A percentile compares a stretch with the other conserved stretches of the same genome.
Conservation (phyloP, 2,113 vertebrate genomes). For the Trematomus loennbergii region DNA sequence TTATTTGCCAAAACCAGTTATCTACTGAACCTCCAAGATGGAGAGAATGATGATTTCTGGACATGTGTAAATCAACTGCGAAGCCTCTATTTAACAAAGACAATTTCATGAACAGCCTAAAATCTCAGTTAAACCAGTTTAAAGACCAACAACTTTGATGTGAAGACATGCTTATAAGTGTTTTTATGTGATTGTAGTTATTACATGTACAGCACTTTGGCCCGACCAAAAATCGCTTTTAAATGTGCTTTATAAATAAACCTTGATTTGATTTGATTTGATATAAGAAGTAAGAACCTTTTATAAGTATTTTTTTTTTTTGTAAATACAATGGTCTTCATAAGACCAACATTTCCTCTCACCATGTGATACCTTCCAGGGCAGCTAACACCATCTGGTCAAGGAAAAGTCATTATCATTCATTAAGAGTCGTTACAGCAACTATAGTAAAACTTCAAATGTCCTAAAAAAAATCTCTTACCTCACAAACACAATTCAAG, state of each 20-base stretch:
- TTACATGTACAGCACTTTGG: too few relatives aligned
- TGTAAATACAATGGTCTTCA: slow-evolving; percentile 35
- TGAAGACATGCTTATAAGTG: slow-evolving; percentile 9
- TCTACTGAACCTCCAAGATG: background rate
- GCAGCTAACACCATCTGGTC: slow-evolving; percentile 42
- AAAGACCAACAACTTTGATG: slow-evolving; percentile 43
- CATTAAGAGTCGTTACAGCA: background rate
- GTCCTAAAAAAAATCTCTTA: background rate
- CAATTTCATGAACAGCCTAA: background rate
- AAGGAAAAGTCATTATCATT: background rate
- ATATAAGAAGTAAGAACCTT: background rate
- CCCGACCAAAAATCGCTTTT: too few relatives aligned
- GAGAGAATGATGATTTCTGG: slow-evolving; percentile 8
- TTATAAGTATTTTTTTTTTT: background rate
- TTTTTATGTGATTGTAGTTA: too few relatives aligned
- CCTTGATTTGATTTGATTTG: too few relatives aligned
- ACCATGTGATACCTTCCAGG: slow-evolving; percentile 40
- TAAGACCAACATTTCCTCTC: slow-evolving; percentile 47
- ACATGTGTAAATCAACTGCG: slow-evolving; percentile 1
- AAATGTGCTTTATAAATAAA: too few relatives aligned
- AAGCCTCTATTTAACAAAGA: background rate
- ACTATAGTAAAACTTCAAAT: slow-evolving; percentile 4
- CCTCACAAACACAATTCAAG: background rate
- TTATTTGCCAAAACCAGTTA: slow-evolving; percentile 29
- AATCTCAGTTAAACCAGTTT: slow-evolving; percentile 10